phyloP scores from a whole-genome alignment of 2,888 invertebrate genomes.

The Euplexia lucipara region DNA sequence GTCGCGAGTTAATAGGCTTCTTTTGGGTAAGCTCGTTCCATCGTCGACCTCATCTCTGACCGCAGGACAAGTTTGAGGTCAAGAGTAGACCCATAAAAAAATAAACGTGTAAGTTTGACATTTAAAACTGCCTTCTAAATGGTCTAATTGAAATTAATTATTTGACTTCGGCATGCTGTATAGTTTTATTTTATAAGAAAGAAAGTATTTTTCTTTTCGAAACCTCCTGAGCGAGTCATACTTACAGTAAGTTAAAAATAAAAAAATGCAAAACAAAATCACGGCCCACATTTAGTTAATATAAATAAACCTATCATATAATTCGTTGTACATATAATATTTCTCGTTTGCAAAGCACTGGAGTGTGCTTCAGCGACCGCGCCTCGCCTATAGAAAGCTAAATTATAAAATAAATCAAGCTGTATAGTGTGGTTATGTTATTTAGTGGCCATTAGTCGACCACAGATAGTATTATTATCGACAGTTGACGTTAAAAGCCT shows the following conservation, averaged over 20 bases:
- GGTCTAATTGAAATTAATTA: too few species aligned
- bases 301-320: conserved; percentile 14
- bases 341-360: conserved; percentile 21
- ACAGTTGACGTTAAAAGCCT: not conserved
- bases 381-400: conserved; percentile 10
- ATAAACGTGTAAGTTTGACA: too few species aligned
- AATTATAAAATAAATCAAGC: conserved; percentile 39
- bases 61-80: too few species aligned
- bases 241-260: not conserved
- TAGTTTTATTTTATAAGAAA: too few species aligned
- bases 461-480: conserved; percentile 29
- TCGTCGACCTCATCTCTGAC: too few species aligned
- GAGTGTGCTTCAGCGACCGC: conserved; percentile 31
- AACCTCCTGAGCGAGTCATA: too few species aligned
- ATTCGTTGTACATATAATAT: conserved; percentile 36
- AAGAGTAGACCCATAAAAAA: too few species aligned
- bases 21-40: too few species aligned
- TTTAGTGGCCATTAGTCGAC: conserved; percentile 29
- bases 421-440: conserved; percentile 24
- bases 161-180: too few species aligned
- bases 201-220: too few species aligned
- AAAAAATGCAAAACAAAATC: not conserved
- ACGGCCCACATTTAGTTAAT: not conserved
- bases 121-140: too few species aligned
- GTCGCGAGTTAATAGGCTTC: too few species aligned